Conservation (phyloP, 2,113 vertebrate species). For the Platycercus adscitus region DNA sequence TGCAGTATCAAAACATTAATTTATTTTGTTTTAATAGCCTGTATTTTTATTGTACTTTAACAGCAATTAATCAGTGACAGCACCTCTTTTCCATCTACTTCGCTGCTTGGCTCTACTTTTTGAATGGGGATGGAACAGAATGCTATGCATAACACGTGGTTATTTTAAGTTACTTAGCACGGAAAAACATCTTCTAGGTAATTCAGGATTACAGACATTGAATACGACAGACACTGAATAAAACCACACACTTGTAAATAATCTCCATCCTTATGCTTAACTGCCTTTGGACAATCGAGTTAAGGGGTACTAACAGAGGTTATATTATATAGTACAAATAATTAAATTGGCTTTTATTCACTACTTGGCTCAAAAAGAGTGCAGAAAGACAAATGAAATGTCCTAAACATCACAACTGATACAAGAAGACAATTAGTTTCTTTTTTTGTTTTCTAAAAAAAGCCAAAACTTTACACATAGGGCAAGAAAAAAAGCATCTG, state of each 20-base stretch:
- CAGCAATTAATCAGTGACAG: slow-evolving; percentile 69
- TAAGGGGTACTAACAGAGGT: neutral
- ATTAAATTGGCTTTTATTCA: slow-evolving; percentile 13
- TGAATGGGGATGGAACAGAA: slow-evolving; percentile 20
- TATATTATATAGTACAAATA: neutral
- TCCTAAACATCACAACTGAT: neutral
- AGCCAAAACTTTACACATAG: neutral
- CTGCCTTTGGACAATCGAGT: neutral
- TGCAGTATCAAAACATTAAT: slow-evolving; percentile 64
- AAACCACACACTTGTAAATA: slow-evolving; percentile 4
- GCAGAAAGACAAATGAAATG: neutral
- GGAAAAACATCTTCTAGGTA: neutral
- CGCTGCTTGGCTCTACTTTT: slow-evolving; percentile 40
- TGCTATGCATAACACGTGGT: slow-evolving; percentile 4
- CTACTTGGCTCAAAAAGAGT: neutral
- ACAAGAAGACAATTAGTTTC: neutral
- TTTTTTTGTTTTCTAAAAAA: neutral
- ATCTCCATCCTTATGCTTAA: neutral
- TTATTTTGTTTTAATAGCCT: slow-evolving; percentile 70
- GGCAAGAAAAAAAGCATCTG: neutral
- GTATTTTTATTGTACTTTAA: slow-evolving; percentile 69
- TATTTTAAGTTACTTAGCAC: slow-evolving; percentile 37
- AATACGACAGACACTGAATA: slow-evolving; percentile 4
- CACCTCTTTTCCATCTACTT: slow-evolving; percentile 61
- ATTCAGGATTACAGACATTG: neutral